Evolutionary conservation across 2,113 vertebrate species (phyloP).

Genomic region (Psilopsiagon aymara): DNA sequence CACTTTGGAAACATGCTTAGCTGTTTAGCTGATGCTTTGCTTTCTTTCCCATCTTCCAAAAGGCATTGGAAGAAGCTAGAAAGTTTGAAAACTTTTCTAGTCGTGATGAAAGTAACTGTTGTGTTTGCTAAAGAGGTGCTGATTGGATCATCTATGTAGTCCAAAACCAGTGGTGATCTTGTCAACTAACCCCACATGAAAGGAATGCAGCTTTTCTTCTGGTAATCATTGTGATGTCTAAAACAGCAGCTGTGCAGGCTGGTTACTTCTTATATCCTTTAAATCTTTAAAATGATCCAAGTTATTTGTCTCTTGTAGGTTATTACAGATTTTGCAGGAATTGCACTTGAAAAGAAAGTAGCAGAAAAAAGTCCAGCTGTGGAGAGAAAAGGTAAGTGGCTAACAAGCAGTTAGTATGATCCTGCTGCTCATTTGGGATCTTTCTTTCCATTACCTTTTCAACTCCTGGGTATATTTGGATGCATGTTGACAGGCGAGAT

Average conservation of each 20-base stretch:
- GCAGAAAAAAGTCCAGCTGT: slow-evolving; percentile 34
- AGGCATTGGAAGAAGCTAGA: neutral
- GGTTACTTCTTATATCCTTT: neutral
- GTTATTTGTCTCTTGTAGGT: slow-evolving; percentile 56
- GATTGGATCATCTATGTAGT: neutral
- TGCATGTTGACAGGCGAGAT: neutral
- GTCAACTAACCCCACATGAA: neutral
- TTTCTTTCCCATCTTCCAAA: neutral
- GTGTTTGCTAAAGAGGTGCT: neutral
- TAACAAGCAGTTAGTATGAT: neutral
- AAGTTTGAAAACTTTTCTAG: neutral
- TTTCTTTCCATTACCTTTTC: neutral
- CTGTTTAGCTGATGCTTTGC: neutral
- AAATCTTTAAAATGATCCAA: neutral
- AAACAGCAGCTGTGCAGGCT: neutral
- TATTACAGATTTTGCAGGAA: slow-evolving; percentile 83
- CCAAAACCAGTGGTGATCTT: neutral
- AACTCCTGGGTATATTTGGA: neutral
- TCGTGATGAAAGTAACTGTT: neutral
- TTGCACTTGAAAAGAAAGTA: slow-evolving; percentile 75
- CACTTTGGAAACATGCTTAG: neutral
- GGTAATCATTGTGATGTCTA: neutral
- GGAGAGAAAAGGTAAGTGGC: slow-evolving; percentile 69
- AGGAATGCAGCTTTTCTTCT: neutral
- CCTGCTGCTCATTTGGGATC: neutral